Conservation (phyloP, 2,888 invertebrate genomes). For the Acrobasis consociella region DNA sequence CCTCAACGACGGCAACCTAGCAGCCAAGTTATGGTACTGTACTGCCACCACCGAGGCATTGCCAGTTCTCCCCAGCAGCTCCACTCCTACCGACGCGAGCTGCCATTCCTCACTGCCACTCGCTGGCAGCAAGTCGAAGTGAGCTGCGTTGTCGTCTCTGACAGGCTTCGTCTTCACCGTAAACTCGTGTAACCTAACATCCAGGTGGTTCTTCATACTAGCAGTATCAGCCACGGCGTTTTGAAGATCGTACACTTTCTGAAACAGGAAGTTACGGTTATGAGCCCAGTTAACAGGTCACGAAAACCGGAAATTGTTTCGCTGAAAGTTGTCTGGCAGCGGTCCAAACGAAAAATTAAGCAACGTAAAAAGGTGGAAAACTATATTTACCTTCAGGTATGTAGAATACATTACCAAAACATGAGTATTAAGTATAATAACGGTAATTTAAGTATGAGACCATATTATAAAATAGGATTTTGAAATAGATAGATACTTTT, state of each 20-base stretch:
- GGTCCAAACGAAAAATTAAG: slow-evolving; percentile 12
- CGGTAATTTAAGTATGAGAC: too few species aligned
- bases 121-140: slow-evolving; percentile 56
- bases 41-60: slow-evolving; percentile 76
- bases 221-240: slow-evolving; percentile 64
- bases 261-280: slow-evolving; percentile 28
- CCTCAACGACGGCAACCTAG: slow-evolving; percentile 84
- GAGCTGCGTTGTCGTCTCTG: slow-evolving; percentile 59
- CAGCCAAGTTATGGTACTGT: slow-evolving; percentile 84
- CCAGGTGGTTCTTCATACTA: slow-evolving; percentile 56
- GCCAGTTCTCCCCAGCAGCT: slow-evolving; percentile 54
- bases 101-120: slow-evolving; percentile 59
- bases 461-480: too few species aligned
- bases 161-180: slow-evolving; percentile 57
- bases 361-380: background rate
- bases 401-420: background rate
- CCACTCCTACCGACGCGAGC: slow-evolving; percentile 62
- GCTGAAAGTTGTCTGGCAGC: slow-evolving; percentile 13
- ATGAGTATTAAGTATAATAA: too few species aligned
- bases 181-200: slow-evolving; percentile 59
- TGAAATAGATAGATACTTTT: too few species aligned
- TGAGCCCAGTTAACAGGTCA: slow-evolving; percentile 3
- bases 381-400: background rate
- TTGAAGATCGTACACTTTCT: slow-evolving; percentile 77
- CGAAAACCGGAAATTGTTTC: slow-evolving; percentile 15